Percentiles rank a stretch among this genome's conserved stretches.
phyloP scores from a whole-genome alignment of 2,113 vertebrate species.

The Megaleporinus macrocephalus region DNA sequence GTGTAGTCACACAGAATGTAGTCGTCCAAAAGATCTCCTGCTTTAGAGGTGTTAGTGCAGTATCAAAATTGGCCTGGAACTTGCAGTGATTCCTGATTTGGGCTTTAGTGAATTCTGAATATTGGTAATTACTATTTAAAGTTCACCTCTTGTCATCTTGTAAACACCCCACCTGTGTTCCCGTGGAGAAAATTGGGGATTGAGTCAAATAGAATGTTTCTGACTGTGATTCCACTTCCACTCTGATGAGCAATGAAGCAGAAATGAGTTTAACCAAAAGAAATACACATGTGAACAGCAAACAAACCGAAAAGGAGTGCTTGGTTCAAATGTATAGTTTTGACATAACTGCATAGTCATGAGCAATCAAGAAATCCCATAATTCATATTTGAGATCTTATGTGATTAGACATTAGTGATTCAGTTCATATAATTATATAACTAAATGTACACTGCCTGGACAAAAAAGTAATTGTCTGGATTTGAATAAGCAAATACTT shows the following conservation, averaged over 20 bases:
- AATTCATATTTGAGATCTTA: too few species aligned
- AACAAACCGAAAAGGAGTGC: too few species aligned
- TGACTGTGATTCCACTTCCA: neutral
- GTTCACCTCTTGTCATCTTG: neutral
- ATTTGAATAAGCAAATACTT: too few species aligned
- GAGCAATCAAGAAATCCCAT: too few species aligned
- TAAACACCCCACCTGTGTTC: neutral
- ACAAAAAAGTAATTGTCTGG: too few species aligned
- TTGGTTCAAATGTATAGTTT: too few species aligned
- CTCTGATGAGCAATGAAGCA: neutral
- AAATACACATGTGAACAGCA: too few species aligned
- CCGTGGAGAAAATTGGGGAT: neutral
- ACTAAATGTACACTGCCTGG: too few species aligned
- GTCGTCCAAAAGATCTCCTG: neutral
- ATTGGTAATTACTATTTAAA: neutral
- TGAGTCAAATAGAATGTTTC: neutral
- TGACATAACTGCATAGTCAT: too few species aligned
- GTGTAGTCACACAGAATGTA: neutral
- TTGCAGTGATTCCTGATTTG: conserved; percentile 19
- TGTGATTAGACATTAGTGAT: too few species aligned
- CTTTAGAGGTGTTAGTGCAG: neutral
- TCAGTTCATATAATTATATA: too few species aligned
- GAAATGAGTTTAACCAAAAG: too few species aligned
- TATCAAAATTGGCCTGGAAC: neutral
- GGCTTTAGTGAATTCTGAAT: neutral